phyloP scores from a whole-genome alignment of 2,888 invertebrate genomes.

The Nomada fabriciana region DNA sequence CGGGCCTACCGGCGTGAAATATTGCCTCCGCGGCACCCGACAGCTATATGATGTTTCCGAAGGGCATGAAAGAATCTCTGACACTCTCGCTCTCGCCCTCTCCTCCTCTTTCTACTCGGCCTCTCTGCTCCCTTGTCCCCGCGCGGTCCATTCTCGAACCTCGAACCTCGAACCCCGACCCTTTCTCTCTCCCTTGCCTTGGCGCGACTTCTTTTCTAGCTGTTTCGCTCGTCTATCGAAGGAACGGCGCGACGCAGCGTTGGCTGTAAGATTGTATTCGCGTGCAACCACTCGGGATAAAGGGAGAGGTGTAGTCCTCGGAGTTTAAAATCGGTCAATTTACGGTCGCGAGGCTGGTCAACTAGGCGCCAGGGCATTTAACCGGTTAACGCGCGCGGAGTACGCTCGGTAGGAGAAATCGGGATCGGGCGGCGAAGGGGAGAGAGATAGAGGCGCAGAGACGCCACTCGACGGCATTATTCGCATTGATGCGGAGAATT shows the following conservation, averaged over 20 bases:
- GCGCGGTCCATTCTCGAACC: slow-evolving; percentile 2
- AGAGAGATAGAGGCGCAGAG: slow-evolving; percentile 58
- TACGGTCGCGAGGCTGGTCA: slow-evolving; percentile 78
- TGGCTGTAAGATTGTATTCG: too few species aligned
- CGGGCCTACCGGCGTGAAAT: slow-evolving; percentile 79
- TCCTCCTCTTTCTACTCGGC: slow-evolving; percentile 8
- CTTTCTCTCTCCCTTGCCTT: not conserved
- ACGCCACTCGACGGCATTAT: slow-evolving; percentile 78
- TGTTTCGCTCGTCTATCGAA: not conserved
- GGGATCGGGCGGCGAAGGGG: slow-evolving; percentile 41
- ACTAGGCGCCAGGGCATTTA: slow-evolving; percentile 83
- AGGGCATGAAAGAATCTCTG: slow-evolving; percentile 77
- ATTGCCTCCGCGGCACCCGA: slow-evolving; percentile 82
- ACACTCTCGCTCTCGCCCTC: slow-evolving; percentile 38
- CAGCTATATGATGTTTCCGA: slow-evolving; percentile 82
- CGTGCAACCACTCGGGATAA: too few species aligned
- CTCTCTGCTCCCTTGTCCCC: slow-evolving; percentile 1
- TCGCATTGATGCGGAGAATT: slow-evolving; percentile 82
- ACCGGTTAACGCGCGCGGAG: slow-evolving; percentile 73
- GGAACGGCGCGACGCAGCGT: not conserved
- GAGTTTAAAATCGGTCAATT: slow-evolving; percentile 80
- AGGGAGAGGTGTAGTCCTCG: not conserved
- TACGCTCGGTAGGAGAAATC: slow-evolving; percentile 46
- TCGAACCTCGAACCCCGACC: slow-evolving; percentile 2
- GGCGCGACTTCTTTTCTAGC: slow-evolving; percentile 23